Conservation (phyloP, 2,797 vertebrate species). For the Tenualosa ilisha region DNA sequence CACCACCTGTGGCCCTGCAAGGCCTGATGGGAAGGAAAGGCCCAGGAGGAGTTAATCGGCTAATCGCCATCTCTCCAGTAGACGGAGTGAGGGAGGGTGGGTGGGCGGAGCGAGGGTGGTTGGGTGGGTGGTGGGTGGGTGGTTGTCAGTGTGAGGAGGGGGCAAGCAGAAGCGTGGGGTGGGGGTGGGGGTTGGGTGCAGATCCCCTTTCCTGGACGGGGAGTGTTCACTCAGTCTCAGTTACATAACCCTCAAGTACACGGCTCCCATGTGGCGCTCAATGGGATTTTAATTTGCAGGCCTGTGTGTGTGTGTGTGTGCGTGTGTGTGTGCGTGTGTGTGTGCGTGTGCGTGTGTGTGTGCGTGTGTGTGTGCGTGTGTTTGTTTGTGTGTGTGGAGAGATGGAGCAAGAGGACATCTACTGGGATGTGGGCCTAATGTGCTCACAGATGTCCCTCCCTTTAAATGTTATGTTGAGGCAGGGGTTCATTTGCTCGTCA, state of each 20-base stretch:
- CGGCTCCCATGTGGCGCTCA: constrained; percentile 49
- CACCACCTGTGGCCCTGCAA: neutral
- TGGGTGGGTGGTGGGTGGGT: neutral
- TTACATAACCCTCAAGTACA: constrained; percentile 60
- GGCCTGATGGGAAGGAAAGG: constrained; percentile 53
- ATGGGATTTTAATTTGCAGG: constrained; percentile 68
- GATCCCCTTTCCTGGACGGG: constrained; percentile 42
- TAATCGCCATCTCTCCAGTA: constrained; percentile 41
- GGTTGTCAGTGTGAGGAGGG: constrained; percentile 39
- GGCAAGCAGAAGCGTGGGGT: too few relatives aligned
- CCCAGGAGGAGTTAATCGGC: constrained; percentile 32
- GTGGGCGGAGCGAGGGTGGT: neutral
- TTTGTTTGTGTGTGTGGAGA: neutral
- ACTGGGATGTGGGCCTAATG: constrained; percentile 48
- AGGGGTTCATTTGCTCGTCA: neutral
- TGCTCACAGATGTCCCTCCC: constrained; percentile 62
- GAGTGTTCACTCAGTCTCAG: constrained; percentile 53
- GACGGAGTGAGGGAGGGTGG: constrained; percentile 21
- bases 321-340: neutral
- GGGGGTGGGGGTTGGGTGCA: neutral
- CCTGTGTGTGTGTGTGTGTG: constrained; percentile 8
- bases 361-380: neutral
- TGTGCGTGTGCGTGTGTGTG: neutral
- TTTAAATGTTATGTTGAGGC: constrained; percentile 59
- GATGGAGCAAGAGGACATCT: neutral